These are phyloP conservation scores for Stenchaetothrips biformis DNA, from an alignment of 2,888 invertebrate genomes.

Conservation along the genomic window DNA sequence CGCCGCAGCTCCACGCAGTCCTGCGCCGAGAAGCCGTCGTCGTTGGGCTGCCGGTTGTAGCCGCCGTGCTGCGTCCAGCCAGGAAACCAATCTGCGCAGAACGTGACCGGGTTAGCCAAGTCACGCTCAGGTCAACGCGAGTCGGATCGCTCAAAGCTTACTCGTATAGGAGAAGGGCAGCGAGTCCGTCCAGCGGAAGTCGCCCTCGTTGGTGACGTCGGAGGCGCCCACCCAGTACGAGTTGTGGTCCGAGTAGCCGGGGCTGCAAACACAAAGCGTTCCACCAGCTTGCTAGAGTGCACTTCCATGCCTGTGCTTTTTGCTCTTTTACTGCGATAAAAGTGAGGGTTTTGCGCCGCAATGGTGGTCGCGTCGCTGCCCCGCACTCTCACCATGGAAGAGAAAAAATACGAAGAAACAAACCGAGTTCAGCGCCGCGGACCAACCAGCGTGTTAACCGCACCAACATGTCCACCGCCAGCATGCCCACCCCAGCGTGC, in stretches of 20 bases:
- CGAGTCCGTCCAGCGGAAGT: conserved; percentile 75
- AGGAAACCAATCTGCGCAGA: conserved; percentile 71
- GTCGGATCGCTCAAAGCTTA: conserved; percentile 49
- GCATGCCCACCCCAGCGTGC: no score
- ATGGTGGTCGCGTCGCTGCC: no score
- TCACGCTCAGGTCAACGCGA: neutral
- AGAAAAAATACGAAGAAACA: no score
- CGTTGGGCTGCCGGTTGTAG: conserved; percentile 69
- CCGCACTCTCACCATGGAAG: neutral
- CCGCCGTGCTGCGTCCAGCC: conserved; percentile 68
- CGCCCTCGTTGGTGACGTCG: conserved; percentile 69
- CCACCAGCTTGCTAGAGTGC: neutral
- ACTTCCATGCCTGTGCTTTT: neutral
- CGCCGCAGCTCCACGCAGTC: conserved; percentile 75
- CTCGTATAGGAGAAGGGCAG: conserved; percentile 68
- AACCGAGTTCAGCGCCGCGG: no score
- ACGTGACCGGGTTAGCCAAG: neutral
- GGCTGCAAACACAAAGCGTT: conserved; percentile 50
- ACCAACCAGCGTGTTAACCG: no score
- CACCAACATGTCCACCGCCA: no score
- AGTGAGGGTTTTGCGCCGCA: neutral
- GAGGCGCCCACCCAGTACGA: conserved; percentile 80
- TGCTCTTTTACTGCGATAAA: neutral
- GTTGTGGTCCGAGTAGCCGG: conserved; percentile 61
- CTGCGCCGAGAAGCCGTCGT: conserved; percentile 73